Evolutionary conservation across 2,888 invertebrate species (phyloP), one percentile per base, ranked within the genome.

Genomic region (Melanchra persicariae): DNA sequence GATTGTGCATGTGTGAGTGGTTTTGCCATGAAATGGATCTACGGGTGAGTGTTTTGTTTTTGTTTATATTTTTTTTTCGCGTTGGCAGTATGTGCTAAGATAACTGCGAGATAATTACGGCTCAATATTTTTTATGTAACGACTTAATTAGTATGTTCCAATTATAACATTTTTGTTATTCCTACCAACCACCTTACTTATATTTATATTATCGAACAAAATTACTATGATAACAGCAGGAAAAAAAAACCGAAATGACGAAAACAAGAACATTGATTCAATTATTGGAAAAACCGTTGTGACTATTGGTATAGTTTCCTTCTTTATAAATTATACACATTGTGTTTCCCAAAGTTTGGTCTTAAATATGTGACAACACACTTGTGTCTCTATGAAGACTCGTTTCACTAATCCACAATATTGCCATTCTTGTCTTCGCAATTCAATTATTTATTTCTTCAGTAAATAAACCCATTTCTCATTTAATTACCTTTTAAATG

Each of bases 21-120:
- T 77, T 73, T 87, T 89, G 82, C 72, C 72, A 92, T 93, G 90
- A 89, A 79, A 94, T 94, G 93, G 91, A 94, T 91, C 87, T 93
- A 81, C 89, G 88, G 92, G 94, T 94, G 81, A 93, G 94, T 77
- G 43, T 37, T 24, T 55, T 68, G 17, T 12, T 37, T 34, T n/a
- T 49, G 24, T 51, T 66, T 61, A 8, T 55, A 5, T 70, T n/a
- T 26, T 49, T 57, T 55, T 40, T 61, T 72, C 15, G 8, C n/a
- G 8, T 24, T 60, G 30, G 12, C 22, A 61, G 47, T 69, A 49
- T 40, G n/a, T 51, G 43, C 17, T 15, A 19, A 12, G 40, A 62
- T 52, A 61, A 58, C 19, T 58, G 15, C 15, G n/a, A n/a, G 45
- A 45, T 58, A 76, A 43, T 68, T 67, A 26, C 26, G 76, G 37